Percentiles rank a stretch among this genome's conserved stretches.
Evolutionary conservation across 2,888 invertebrate genomes (phyloP).

Genomic region (Mesorhabditis belari): DNA sequence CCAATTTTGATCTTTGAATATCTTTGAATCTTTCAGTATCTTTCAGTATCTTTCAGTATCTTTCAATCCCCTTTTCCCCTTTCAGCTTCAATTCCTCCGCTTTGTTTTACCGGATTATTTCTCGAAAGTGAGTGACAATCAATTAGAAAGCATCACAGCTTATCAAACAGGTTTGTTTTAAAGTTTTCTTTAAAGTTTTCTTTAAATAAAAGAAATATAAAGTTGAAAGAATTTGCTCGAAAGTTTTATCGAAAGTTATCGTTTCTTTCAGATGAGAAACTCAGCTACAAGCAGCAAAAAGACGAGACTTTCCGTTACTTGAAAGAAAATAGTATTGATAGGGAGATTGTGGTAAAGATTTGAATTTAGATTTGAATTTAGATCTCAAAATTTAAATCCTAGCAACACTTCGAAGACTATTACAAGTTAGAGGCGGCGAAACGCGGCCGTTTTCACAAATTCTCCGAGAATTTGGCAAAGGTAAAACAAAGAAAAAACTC

Average conservation of each 20-base stretch:
- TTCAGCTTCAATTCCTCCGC: background rate
- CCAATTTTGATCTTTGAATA: too few relatives aligned
- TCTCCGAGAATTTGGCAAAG: background rate
- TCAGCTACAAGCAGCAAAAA: background rate
- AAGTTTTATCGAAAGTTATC: too few relatives aligned
- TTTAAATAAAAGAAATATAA: background rate
- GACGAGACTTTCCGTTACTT: background rate
- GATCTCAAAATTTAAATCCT: background rate
- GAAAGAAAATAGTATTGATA: background rate
- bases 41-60: too few relatives aligned
- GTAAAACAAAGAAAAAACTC: too few relatives aligned
- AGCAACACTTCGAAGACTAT: background rate
- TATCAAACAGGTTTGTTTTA: background rate
- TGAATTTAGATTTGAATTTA: background rate
- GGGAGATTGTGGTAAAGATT: background rate
- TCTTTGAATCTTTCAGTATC: too few relatives aligned
- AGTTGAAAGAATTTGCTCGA: too few relatives aligned
- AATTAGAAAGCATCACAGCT: background rate
- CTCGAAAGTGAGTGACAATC: background rate
- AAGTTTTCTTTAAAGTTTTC: too few relatives aligned
- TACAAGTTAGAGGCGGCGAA: background rate
- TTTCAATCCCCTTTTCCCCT: too few relatives aligned
- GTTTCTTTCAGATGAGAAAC: background rate
- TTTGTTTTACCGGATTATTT: background rate
- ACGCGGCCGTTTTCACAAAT: background rate